phyloP scores from a whole-genome alignment of 2,888 invertebrate genomes.

The Apamea sordens region DNA sequence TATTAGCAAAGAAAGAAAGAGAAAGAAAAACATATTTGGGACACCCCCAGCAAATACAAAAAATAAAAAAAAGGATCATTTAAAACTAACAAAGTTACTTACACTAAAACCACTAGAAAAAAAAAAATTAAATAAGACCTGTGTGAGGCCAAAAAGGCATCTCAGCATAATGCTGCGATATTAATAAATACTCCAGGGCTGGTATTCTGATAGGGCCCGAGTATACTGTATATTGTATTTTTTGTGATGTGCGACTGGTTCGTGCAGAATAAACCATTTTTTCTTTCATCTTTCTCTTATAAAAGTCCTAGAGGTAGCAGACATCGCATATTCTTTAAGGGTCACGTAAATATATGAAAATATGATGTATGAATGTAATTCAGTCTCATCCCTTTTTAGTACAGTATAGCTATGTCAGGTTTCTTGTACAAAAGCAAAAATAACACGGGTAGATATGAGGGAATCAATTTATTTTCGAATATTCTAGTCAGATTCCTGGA shows the following conservation, averaged over 20 bases:
- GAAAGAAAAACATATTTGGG: too few relatives aligned
- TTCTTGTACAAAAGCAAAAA: constrained; percentile 1
- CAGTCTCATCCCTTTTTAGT: constrained; percentile 22
- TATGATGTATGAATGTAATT: constrained; percentile 25
- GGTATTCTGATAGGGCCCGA: too few relatives aligned
- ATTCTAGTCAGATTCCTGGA: not conserved
- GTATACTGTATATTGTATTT: not conserved
- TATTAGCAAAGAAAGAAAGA: too few relatives aligned
- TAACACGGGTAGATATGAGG: not conserved
- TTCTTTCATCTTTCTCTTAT: not conserved
- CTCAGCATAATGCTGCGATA: too few relatives aligned
- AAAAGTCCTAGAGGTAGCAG: constrained; percentile 3
- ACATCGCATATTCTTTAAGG: not conserved
- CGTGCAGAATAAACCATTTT: not conserved
- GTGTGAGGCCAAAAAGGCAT: too few relatives aligned
- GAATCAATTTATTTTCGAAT: constrained; percentile 6
- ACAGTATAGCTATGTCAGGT: constrained; percentile 18
- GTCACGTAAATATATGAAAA: constrained; percentile 25
- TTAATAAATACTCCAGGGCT: too few relatives aligned
- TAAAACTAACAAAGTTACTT: too few relatives aligned
- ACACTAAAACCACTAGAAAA: too few relatives aligned
- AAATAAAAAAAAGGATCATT: too few relatives aligned
- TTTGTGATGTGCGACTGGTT: not conserved
- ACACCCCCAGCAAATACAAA: too few relatives aligned
- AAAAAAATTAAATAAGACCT: too few relatives aligned